Evolutionary conservation across 2,888 invertebrate species (phyloP).

Genomic region (Himalopsyche japonica): DNA sequence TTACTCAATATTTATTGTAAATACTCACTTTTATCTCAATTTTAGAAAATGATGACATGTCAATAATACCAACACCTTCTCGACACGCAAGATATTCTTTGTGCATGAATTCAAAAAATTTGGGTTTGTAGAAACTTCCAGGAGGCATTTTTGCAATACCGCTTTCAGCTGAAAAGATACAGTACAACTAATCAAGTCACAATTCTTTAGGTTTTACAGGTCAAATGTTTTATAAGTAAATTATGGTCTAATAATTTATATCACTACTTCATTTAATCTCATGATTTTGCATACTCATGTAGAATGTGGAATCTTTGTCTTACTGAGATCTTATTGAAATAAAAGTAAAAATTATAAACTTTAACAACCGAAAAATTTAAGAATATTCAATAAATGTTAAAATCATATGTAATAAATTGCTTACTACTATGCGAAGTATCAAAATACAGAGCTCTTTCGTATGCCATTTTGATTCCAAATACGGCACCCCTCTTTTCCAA

Average conservation of each 20-base stretch:
- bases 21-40: slow-evolving; percentile 68
- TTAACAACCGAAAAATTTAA: background rate
- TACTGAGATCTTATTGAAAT: too few relatives aligned
- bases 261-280: too few relatives aligned
- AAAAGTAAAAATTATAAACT: background rate
- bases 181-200: too few relatives aligned
- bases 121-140: slow-evolving; percentile 69
- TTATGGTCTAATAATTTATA: too few relatives aligned
- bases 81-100: slow-evolving; percentile 74
- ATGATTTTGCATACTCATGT: too few relatives aligned
- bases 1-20: too few relatives aligned
- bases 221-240: too few relatives aligned
- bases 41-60: slow-evolving; percentile 79
- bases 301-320: too few relatives aligned
- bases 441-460: slow-evolving; percentile 72
- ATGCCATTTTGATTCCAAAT: slow-evolving; percentile 73
- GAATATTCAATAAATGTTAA: too few relatives aligned
- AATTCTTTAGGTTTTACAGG: too few relatives aligned
- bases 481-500: slow-evolving; percentile 67
- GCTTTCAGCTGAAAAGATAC: slow-evolving; percentile 49
- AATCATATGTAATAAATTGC: too few relatives aligned
- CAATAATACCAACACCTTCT: slow-evolving; percentile 76
- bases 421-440: slow-evolving; percentile 60
- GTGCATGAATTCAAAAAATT: slow-evolving; percentile 69
- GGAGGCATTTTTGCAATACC: slow-evolving; percentile 59